phyloP scores from a whole-genome alignment of 2,113 vertebrate species.

The Smithornis capensis region DNA sequence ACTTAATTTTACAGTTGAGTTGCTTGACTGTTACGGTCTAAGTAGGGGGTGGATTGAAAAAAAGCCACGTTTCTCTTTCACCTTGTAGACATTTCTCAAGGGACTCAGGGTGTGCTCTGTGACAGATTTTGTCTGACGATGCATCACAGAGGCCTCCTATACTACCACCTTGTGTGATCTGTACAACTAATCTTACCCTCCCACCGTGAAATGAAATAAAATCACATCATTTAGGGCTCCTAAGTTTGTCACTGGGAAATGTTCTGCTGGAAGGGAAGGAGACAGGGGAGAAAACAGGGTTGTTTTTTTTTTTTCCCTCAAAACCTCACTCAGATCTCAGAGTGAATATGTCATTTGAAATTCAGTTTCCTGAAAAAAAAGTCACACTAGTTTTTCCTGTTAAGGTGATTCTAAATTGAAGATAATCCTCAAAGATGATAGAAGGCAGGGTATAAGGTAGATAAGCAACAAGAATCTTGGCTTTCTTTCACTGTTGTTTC shows the following conservation, averaged over 20 bases:
- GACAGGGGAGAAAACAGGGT: neutral
- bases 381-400: neutral
- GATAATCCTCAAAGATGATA: neutral
- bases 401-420: neutral
- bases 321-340: neutral
- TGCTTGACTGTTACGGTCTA: slow-evolving; percentile 11
- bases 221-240: neutral
- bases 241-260: neutral
- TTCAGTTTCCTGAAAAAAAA: neutral
- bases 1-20: slow-evolving; percentile 57
- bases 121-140: slow-evolving; percentile 5
- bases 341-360: neutral
- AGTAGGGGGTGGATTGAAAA: neutral
- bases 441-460: neutral
- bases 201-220: neutral
- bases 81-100: slow-evolving; percentile 2
- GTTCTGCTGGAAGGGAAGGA: neutral
- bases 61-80: slow-evolving; percentile 16
- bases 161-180: neutral
- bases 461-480: neutral
- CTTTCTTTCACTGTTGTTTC: neutral
- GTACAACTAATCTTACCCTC: neutral
- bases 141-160: neutral
- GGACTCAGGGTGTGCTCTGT: neutral
- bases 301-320: accelerated